Percentiles rank a stretch among this genome's conserved stretches.
These are phyloP conservation scores for Spialia ferax DNA, from an alignment of 2,888 invertebrate genomes.

Conservation along the genomic window DNA sequence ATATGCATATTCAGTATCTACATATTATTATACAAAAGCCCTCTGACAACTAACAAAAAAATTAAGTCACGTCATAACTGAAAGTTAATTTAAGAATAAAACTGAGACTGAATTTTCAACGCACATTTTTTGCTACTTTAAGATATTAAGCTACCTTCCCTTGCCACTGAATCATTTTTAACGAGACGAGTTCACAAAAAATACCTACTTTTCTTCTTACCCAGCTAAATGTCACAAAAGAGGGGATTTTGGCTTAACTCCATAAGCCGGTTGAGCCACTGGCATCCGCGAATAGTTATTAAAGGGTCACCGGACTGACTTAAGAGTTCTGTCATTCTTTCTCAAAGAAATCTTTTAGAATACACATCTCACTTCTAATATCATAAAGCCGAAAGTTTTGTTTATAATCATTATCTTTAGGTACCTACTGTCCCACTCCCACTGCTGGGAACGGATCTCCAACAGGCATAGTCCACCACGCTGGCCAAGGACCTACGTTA, in stretches of 20 bases:
- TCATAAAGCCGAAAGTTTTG: too few relatives aligned
- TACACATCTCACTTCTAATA: too few relatives aligned
- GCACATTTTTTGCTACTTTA: background rate
- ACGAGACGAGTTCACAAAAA: background rate
- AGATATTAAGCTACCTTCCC: background rate
- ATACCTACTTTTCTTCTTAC: background rate
- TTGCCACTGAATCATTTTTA: slow-evolving; percentile 1
- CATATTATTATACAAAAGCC: too few relatives aligned
- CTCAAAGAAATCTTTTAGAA: too few relatives aligned
- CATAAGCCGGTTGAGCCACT: background rate
- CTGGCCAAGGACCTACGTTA: too few relatives aligned
- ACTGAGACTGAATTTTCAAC: background rate
- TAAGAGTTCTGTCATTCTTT: background rate
- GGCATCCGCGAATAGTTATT: slow-evolving; percentile 5
- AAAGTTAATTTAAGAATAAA: background rate
- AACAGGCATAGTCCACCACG: too few relatives aligned
- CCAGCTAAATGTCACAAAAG: background rate
- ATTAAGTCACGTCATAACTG: too few relatives aligned
- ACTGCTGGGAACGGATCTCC: too few relatives aligned
- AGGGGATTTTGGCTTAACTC: background rate
- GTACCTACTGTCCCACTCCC: too few relatives aligned
- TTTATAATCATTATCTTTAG: too few relatives aligned
- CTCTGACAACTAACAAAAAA: too few relatives aligned
- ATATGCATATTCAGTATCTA: too few relatives aligned
- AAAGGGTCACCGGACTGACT: background rate